A percentile compares a stretch with the other conserved stretches of the same genome.
These are phyloP conservation scores for Eufriesea mexicana DNA, from an alignment of 1,140 invertebrate genomes.

Conservation along the genomic window DNA sequence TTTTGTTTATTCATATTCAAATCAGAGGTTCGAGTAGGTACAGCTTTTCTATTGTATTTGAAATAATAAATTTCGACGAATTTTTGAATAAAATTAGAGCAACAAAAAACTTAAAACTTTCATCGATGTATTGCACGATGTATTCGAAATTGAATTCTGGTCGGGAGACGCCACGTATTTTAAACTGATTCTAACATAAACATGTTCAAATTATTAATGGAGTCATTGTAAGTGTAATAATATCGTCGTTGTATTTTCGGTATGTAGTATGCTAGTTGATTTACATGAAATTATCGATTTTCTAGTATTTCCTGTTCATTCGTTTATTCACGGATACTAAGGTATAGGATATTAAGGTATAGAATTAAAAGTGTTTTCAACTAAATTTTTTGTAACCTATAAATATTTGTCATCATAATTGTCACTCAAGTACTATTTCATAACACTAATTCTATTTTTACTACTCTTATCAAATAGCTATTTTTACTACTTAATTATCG, in stretches of 20 bases:
- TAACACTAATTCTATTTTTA: conserved; percentile 37
- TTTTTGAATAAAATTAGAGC: neutral
- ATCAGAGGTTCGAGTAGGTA: neutral
- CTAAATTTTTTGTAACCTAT: conserved; percentile 24
- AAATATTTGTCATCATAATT: conserved; percentile 22
- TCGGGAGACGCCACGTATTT: conserved; percentile 42
- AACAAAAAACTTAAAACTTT: neutral
- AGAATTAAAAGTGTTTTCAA: neutral
- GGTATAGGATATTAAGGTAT: neutral
- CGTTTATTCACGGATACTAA: neutral
- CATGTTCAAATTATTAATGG: neutral
- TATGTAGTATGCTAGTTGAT: conserved; percentile 15
- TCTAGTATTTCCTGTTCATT: conserved; percentile 3
- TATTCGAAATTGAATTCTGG: conserved; percentile 28
- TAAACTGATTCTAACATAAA: neutral
- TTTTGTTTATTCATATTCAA: neutral
- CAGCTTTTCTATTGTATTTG: neutral
- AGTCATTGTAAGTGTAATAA: conserved; percentile 20
- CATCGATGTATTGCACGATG: neutral
- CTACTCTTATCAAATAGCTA: conserved; percentile 12
- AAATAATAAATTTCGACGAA: neutral
- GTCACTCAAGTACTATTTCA: neutral
- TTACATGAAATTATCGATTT: conserved; percentile 19
- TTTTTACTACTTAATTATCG: neutral
- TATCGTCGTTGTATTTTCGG: conserved; percentile 5